Percentiles rank a stretch among this genome's conserved stretches.
Evolutionary conservation across 2,113 vertebrate species (phyloP).

Genomic region (Forbesichthys agassizii): DNA sequence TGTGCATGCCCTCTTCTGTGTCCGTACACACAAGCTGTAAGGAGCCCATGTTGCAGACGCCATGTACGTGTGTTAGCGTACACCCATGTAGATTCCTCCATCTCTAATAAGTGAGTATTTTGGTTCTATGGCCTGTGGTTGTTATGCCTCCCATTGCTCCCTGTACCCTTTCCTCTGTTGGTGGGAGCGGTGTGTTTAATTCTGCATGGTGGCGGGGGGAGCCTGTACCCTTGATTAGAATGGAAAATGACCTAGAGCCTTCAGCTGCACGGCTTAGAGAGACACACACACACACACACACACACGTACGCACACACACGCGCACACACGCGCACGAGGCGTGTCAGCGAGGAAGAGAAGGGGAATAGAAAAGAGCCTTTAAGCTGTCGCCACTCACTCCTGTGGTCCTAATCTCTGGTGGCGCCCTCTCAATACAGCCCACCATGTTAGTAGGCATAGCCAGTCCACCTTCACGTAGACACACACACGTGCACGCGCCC

Average conservation of each 20-base stretch:
- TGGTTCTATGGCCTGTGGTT: no score
- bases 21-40: background rate
- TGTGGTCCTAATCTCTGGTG: slow-evolving; percentile 61
- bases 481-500: slow-evolving; percentile 16
- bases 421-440: slow-evolving; percentile 54
- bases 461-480: slow-evolving; percentile 37
- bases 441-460: slow-evolving; percentile 53
- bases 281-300: slow-evolving; percentile 30
- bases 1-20: background rate
- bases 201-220: slow-evolving; percentile 60
- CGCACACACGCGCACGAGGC: slow-evolving; percentile 22
- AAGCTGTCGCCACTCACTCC: slow-evolving; percentile 56
- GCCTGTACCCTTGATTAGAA: slow-evolving; percentile 63
- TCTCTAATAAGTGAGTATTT: no score
- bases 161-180: slow-evolving; percentile 38
- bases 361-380: slow-evolving; percentile 63
- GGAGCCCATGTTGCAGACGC: background rate
- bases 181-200: slow-evolving; percentile 43
- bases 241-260: slow-evolving; percentile 67
- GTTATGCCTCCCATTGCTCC: slow-evolving; percentile 1
- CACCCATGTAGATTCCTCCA: no score
- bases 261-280: slow-evolving; percentile 45
- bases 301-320: slow-evolving; percentile 7
- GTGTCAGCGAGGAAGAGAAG: slow-evolving; percentile 53
- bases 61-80: background rate